phyloP scores from a whole-genome alignment of 2,797 vertebrate genomes.

The Ciconia nigra region DNA sequence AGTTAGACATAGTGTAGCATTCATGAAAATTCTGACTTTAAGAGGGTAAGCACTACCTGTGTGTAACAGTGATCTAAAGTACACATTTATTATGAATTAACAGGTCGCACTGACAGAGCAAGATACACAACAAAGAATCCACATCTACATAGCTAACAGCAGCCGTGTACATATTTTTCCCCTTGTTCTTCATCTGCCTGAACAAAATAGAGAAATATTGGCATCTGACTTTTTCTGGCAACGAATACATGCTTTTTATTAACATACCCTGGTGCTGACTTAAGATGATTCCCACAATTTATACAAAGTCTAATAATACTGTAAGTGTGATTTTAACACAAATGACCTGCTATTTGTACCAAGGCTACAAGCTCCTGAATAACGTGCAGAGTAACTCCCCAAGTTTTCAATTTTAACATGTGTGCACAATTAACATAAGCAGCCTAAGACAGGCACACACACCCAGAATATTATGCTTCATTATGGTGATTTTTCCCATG shows the following conservation, averaged over 20 bases:
- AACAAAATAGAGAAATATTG: not conserved
- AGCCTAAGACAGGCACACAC: not conserved
- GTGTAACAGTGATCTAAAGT: not conserved
- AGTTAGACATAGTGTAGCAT: not conserved
- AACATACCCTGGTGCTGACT: not conserved
- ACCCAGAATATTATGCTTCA: not conserved
- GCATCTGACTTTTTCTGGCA: not conserved
- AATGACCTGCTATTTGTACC: not conserved
- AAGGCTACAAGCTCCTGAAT: not conserved
- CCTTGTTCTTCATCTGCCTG: not conserved
- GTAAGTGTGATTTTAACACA: not conserved
- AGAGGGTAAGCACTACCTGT: not conserved
- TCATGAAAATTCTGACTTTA: not conserved
- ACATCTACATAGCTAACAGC: not conserved
- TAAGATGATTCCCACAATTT: not conserved
- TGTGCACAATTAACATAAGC: not conserved
- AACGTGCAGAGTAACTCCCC: fast-evolving
- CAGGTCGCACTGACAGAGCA: not conserved
- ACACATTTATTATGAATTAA: not conserved
- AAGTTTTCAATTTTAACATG: not conserved
- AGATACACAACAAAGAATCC: not conserved
- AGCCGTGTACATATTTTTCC: fast-evolving
- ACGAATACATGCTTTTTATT: not conserved
- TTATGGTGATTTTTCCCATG: not conserved
- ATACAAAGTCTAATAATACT: not conserved